Percentiles rank a stretch among this genome's conserved stretches.
These are phyloP conservation scores for Crocallis elinguaria DNA, from an alignment of 2,888 invertebrate species.

Conservation along the genomic window DNA sequence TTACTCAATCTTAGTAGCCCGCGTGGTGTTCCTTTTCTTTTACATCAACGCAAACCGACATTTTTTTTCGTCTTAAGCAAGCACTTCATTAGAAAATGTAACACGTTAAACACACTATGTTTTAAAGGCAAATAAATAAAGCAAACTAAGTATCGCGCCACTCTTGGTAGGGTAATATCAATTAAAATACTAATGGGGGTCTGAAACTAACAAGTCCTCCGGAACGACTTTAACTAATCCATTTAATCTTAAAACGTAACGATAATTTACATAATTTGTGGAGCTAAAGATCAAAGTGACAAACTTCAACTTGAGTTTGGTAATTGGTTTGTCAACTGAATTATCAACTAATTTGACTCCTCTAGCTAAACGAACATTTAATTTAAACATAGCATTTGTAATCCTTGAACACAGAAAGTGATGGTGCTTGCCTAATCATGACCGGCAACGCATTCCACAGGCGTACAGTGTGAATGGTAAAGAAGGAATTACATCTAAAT, in stretches of 20 bases:
- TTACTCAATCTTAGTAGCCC: too few relatives aligned
- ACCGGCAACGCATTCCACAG: too few relatives aligned
- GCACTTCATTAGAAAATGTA: too few relatives aligned
- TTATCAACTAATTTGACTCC: constrained; percentile 1
- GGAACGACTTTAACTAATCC: constrained; percentile 16
- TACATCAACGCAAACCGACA: too few relatives aligned
- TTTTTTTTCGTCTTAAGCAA: too few relatives aligned
- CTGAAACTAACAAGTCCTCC: constrained; percentile 15
- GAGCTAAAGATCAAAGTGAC: constrained; percentile 42
- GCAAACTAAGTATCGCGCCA: not conserved
- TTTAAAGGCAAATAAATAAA: not conserved
- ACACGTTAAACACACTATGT: not conserved
- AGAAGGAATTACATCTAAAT: too few relatives aligned
- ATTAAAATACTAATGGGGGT: constrained; percentile 14
- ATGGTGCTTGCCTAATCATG: too few relatives aligned
- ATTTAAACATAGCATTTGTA: too few relatives aligned
- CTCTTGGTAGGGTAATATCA: not conserved
- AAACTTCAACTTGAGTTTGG: constrained; percentile 47
- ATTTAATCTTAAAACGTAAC: constrained; percentile 28
- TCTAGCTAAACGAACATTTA: too few relatives aligned
- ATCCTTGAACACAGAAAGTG: too few relatives aligned
- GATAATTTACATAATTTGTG: constrained; percentile 45
- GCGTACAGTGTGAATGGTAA: too few relatives aligned
- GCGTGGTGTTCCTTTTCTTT: too few relatives aligned
- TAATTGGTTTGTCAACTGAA: constrained; percentile 37